Conservation (phyloP, 2,888 invertebrate genomes). For the Lycocerus yunnanus region DNA sequence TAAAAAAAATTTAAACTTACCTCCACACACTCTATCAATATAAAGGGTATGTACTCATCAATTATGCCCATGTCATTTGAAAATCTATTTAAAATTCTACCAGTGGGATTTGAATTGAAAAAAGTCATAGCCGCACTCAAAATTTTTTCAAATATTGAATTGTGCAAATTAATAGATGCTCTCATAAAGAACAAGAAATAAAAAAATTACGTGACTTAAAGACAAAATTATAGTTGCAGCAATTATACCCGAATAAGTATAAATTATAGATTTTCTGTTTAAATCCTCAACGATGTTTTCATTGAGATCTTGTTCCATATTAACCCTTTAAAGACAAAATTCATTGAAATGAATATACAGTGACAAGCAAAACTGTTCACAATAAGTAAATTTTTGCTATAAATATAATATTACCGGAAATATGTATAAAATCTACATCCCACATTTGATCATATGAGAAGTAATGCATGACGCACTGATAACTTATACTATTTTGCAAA, state of each 20-base stretch:
- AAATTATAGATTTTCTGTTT: conserved; percentile 47
- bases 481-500: no score
- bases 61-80: conserved; percentile 61
- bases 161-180: conserved; percentile 50
- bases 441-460: no score
- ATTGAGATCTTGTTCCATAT: conserved; percentile 47
- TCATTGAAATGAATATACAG: not conserved
- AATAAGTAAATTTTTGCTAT: no score
- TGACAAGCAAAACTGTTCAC: no score
- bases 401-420: no score
- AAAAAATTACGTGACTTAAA: conserved; percentile 47
- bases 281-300: conserved; percentile 25
- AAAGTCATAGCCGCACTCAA: conserved; percentile 51
- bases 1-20: conserved; percentile 37
- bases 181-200: conserved; percentile 50
- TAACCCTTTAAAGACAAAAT: conserved; percentile 37
- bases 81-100: conserved; percentile 54
- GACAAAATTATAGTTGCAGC: conserved; percentile 54
- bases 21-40: conserved; percentile 49
- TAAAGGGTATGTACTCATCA: conserved; percentile 64
- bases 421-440: no score
- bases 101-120: conserved; percentile 52
- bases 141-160: conserved; percentile 47
- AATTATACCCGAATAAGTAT: conserved; percentile 57
- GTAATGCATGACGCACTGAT: no score